Base-by-base conservation (phyloP, 2,888 invertebrate genomes). In the Rhamnusium bicolor region DNA sequence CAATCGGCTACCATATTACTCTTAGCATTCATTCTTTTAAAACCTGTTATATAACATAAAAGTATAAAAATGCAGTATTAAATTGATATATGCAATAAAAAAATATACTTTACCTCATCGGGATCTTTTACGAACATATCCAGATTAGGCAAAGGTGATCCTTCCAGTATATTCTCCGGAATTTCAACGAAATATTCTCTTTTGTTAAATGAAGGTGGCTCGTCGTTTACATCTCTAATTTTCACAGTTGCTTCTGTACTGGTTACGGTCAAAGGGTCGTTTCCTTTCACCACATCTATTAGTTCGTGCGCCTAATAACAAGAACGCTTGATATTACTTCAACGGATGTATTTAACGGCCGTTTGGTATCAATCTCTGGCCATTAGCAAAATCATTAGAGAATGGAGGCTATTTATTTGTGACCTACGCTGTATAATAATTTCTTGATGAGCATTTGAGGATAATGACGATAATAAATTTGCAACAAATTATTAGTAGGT, bases 141-240 rank as follows among this genome's bases (percentile, higher is more conserved):
- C 77, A 97, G 86, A 82, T 93, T 92, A 0, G 96, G 95, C 32
- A 97, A 88, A 0, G 95, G 94, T 0, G 96, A 95, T 8, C 95
- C 96, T 32, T 93, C 90, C 0, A 94, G 92, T 8, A 96, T 92
- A 82, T 96, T 96, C 88, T 97, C 97, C 0, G 94, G 93, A 75
- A 97, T 92, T 75, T 93, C 92, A 12, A 95, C 93, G 79, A 90
- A 91, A 88, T 96, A 96, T 86, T 96, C 96, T 56, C 94, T 91
- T 54, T 91, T 91, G 88, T 95, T 95, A 88, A 97, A 97, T 54
- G 91, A 90, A 0, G 97, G 97, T 0, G 96, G 94, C 79, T 96
- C 96, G 85, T 97, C 97, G 86, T 97, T 97, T 0, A 96, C 95
- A 86, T 97, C 97, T 81, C 93, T 93, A 80, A 97, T 94, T 49